These are phyloP conservation scores for Cheirogaleus medius DNA, from an alignment of 2,113 vertebrate species.

Conservation along the genomic window DNA sequence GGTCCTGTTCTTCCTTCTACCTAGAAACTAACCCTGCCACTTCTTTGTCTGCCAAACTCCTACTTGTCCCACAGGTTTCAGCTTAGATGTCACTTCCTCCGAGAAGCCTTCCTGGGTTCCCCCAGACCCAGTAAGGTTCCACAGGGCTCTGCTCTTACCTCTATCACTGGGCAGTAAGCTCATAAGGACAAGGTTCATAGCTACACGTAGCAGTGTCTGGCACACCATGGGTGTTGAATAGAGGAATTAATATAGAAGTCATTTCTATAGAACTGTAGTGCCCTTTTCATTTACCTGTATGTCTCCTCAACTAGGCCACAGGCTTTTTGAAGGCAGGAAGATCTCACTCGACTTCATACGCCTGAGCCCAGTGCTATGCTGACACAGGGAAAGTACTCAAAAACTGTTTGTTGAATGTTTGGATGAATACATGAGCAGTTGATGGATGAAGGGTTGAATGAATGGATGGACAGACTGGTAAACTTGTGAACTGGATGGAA, in stretches of 20 bases:
- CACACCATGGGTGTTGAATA: not conserved
- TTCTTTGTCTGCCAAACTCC: not conserved
- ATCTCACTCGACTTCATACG: not conserved
- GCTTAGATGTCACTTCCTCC: conserved; percentile 16
- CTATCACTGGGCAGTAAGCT: not conserved
- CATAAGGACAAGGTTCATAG: not conserved
- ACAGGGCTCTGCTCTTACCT: not conserved
- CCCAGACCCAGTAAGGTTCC: not conserved
- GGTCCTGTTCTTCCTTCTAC: not conserved
- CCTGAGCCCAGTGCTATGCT: not conserved
- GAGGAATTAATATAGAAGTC: not conserved
- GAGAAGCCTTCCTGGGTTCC: not conserved
- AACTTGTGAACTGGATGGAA: not conserved
- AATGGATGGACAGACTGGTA: not conserved
- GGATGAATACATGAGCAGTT: not conserved
- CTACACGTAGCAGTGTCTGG: not conserved
- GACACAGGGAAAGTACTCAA: not conserved
- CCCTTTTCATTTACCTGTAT: not conserved
- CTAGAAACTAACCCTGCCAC: not conserved
- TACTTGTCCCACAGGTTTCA: not conserved
- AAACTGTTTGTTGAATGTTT: not conserved
- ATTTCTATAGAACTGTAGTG: not conserved
- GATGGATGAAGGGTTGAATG: not conserved
- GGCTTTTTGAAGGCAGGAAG: not conserved
- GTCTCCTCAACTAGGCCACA: not conserved